Evolutionary conservation across 2,797 vertebrate genomes (phyloP).

Genomic region (Neosilurus hyrtlii): DNA sequence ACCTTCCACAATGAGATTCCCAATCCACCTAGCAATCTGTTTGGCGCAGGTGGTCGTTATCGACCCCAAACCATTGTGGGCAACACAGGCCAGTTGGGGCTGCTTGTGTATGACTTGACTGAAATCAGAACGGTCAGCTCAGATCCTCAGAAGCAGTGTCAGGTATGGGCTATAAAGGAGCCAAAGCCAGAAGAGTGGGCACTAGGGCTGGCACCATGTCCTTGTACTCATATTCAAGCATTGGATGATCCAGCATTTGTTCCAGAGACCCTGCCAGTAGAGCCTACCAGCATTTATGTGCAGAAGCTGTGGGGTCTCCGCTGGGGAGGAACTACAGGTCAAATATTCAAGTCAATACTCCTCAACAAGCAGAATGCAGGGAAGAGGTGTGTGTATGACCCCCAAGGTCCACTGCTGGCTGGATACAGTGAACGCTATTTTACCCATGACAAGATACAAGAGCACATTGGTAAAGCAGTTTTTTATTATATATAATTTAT

Average conservation of each 20-base stretch:
- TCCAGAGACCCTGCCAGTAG: conserved; percentile 61
- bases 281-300: conserved; percentile 48
- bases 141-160: conserved; percentile 68
- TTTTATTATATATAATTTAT: background rate
- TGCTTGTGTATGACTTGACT: conserved; percentile 73
- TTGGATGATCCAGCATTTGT: conserved; percentile 70
- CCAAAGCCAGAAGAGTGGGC: conserved; percentile 70
- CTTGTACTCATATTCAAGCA: conserved; percentile 74
- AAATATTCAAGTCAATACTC: conserved; percentile 70
- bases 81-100: conserved; percentile 67
- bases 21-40: conserved; percentile 66
- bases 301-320: conserved; percentile 64
- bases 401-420: conserved; percentile 72
- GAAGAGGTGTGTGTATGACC: conserved; percentile 77
- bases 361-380: conserved; percentile 69
- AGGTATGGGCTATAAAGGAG: conserved; percentile 71
- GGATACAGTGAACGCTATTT: conserved; percentile 79
- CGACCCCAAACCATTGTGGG: conserved; percentile 72
- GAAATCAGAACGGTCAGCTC: conserved; percentile 36
- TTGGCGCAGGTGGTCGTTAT: conserved; percentile 71
- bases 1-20: conserved; percentile 67
- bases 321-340: conserved; percentile 65
- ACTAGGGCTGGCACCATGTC: conserved; percentile 66
- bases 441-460: conserved; percentile 59
- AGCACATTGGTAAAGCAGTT: conserved; percentile 72